Conservation (phyloP, 2,113 vertebrate genomes). For the Climacteris rufus region DNA sequence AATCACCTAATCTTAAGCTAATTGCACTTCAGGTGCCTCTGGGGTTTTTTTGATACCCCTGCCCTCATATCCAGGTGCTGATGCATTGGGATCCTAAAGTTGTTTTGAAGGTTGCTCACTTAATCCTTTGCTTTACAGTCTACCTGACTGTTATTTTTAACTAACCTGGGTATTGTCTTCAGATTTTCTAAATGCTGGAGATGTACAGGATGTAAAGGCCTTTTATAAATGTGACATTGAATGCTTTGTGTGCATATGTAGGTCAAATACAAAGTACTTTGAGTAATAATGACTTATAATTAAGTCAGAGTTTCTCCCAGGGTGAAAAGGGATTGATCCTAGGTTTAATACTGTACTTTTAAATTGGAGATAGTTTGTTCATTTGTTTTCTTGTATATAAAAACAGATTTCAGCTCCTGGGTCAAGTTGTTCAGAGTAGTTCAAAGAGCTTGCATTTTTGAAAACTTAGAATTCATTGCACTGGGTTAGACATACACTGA, state of each 20-base stretch:
- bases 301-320: neutral
- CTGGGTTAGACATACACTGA: neutral
- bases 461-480: neutral
- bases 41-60: neutral
- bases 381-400: neutral
- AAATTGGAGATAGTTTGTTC: neutral
- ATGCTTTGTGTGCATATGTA: neutral
- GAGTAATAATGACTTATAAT: neutral
- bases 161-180: neutral
- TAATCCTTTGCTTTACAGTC: neutral
- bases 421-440: neutral
- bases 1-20: neutral
- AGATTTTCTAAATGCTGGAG: neutral
- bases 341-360: neutral
- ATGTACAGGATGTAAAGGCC: neutral
- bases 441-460: neutral
- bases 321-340: neutral
- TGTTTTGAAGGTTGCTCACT: neutral
- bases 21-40: neutral
- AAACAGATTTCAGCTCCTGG: neutral
- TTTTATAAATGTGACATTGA: rapidly evolving
- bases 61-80: neutral
- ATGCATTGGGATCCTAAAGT: neutral
- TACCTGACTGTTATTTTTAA: neutral
- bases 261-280: neutral